Percentiles rank a stretch among this genome's conserved stretches.
These are phyloP conservation scores for Luperina testacea DNA, from an alignment of 2,888 invertebrate genomes.

Conservation along the genomic window DNA sequence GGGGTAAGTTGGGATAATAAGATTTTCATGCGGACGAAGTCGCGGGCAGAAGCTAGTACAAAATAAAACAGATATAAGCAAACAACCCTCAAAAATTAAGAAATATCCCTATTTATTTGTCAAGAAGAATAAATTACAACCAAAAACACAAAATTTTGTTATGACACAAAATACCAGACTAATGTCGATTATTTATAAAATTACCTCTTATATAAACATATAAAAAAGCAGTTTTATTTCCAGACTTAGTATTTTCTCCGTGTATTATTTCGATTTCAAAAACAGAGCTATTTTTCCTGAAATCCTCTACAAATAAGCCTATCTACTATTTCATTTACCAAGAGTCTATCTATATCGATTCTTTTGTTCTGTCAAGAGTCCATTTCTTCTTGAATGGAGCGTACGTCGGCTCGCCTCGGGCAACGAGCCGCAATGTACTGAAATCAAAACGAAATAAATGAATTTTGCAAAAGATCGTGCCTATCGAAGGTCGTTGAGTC, in stretches of 20 bases:
- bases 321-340: constrained; percentile 58
- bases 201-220: constrained; percentile 33
- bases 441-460: constrained; percentile 66
- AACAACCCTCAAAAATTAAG: not conserved
- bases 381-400: constrained; percentile 62
- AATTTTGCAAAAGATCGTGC: constrained; percentile 41
- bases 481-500: constrained; percentile 48
- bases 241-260: constrained; percentile 45
- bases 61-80: not conserved
- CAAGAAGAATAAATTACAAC: not conserved
- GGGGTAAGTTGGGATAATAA: too few relatives aligned
- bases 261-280: constrained; percentile 45
- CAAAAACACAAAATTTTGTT: constrained; percentile 3
- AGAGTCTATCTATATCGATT: constrained; percentile 54
- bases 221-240: constrained; percentile 39
- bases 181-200: constrained; percentile 28
- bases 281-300: constrained; percentile 63
- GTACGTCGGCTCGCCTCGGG: constrained; percentile 42
- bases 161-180: constrained; percentile 12
- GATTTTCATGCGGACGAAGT: too few relatives aligned
- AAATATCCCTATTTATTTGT: not conserved
- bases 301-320: constrained; percentile 54
- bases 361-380: constrained; percentile 62
- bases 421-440: constrained; percentile 66
- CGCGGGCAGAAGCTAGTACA: not conserved